These are phyloP conservation scores for Paradoxurus hermaphroditus DNA, from an alignment of 2,113 vertebrate species.

Conservation along the genomic window DNA sequence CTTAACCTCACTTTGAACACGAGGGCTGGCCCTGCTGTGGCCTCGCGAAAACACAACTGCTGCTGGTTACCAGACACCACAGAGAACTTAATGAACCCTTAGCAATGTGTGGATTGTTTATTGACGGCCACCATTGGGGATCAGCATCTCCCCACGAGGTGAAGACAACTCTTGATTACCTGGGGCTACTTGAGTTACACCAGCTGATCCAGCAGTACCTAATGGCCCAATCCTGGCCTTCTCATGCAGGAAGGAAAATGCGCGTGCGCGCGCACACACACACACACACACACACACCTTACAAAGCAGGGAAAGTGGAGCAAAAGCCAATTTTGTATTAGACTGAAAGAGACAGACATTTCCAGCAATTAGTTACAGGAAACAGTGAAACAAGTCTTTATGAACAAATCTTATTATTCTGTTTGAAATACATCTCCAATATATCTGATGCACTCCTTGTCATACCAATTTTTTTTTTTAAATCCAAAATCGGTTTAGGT, in stretches of 20 bases:
- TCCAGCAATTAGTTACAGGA: slow-evolving; percentile 2
- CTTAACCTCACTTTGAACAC: neutral
- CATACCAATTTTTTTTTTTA: neutral
- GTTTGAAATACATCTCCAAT: neutral
- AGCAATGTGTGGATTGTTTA: slow-evolving; percentile 19
- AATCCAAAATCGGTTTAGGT: neutral
- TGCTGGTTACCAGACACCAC: neutral
- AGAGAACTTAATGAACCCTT: slow-evolving; percentile 49
- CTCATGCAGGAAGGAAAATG: neutral
- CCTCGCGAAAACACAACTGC: neutral
- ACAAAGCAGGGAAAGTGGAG: neutral
- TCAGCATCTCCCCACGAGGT: neutral
- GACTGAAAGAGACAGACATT: neutral
- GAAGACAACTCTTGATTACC: slow-evolving; percentile 32
- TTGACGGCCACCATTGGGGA: neutral
- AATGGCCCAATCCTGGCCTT: neutral
- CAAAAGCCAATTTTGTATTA: neutral
- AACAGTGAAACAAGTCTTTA: slow-evolving; percentile 10
- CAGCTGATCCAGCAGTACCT: neutral
- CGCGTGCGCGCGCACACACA: no score
- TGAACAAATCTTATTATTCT: neutral
- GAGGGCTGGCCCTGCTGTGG: neutral
- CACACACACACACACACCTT: neutral
- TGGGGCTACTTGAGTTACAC: neutral
- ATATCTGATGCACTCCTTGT: neutral